Evolutionary conservation across 1,140 invertebrate species (phyloP).

Genomic region (Drosophila nigrodunni): DNA sequence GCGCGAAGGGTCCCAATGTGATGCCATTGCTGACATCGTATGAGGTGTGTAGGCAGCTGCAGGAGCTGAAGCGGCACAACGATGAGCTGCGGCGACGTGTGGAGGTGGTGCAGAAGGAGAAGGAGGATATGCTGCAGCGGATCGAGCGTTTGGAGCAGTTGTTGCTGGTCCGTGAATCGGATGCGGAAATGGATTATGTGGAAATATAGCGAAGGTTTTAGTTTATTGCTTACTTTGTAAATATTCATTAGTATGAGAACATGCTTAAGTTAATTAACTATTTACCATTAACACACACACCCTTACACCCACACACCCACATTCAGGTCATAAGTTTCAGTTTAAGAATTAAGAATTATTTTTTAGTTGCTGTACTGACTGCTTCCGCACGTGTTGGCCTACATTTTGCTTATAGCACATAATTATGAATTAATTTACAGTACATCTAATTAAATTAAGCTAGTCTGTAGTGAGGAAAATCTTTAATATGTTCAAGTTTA

Average conservation of each 20-base stretch:
- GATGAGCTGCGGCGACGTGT: constrained; percentile 72
- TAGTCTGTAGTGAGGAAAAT: constrained; percentile 19
- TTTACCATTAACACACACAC: neutral
- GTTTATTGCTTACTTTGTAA: constrained; percentile 48
- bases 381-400: constrained; percentile 44
- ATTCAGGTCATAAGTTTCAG: neutral
- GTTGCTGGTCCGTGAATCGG: constrained; percentile 55
- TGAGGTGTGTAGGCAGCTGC: constrained; percentile 76
- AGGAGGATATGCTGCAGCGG: constrained; percentile 67
- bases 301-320: too few relatives aligned
- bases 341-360: constrained; percentile 25
- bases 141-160: constrained; percentile 76
- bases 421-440: constrained; percentile 23
- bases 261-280: constrained; percentile 17
- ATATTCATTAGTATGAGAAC: constrained; percentile 41
- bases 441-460: constrained; percentile 6
- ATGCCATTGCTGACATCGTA: constrained; percentile 75
- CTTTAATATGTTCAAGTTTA: constrained; percentile 48
- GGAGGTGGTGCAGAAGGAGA: constrained; percentile 61
- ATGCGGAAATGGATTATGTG: constrained; percentile 59
- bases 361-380: constrained; percentile 44
- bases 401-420: constrained; percentile 32
- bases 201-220: constrained; percentile 53
- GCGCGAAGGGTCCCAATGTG: constrained; percentile 50
- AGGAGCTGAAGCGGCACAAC: constrained; percentile 74